Percentiles rank a stretch among this genome's conserved stretches.
Evolutionary conservation across 2,888 invertebrate genomes (phyloP).

Genomic region (Hydroisotoma schaefferi): DNA sequence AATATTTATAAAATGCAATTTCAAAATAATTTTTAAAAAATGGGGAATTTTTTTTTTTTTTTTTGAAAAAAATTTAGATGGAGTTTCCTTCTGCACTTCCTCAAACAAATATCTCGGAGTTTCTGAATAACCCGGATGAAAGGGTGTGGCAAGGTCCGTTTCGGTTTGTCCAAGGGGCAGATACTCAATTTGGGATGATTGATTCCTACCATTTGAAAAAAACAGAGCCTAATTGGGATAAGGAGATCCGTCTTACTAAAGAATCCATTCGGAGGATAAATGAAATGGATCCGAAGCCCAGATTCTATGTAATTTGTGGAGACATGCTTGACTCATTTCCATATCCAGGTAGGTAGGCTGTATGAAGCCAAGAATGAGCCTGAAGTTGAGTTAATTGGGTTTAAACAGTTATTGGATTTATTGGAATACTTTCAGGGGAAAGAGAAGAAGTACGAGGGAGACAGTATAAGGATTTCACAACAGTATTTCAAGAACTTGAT

Average conservation of each 20-base stretch:
- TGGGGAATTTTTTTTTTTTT: not conserved
- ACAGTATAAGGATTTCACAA: constrained; percentile 53
- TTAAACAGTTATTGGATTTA: not conserved
- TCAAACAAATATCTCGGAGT: constrained; percentile 15
- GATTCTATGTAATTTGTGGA: constrained; percentile 56
- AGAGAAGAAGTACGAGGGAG: constrained; percentile 47
- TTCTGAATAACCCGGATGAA: constrained; percentile 14
- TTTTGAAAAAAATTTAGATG: not conserved
- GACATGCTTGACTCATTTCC: constrained; percentile 56
- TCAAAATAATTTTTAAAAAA: not conserved
- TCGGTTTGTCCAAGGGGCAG: constrained; percentile 25
- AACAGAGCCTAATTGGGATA: constrained; percentile 52
- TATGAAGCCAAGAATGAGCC: not conserved
- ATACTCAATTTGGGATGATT: constrained; percentile 45
- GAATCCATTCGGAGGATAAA: constrained; percentile 53
- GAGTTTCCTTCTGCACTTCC: constrained; percentile 3
- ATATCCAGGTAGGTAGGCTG: constrained; percentile 20
- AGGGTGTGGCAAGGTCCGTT: constrained; percentile 22
- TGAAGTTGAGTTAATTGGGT: not conserved
- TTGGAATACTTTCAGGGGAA: constrained; percentile 10
- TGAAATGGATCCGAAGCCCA: constrained; percentile 53
- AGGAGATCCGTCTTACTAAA: constrained; percentile 53
- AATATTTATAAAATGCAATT: too few species aligned
- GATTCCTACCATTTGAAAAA: constrained; percentile 50
- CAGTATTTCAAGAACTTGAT: constrained; percentile 51